Evolutionary conservation across 2,113 vertebrate genomes (phyloP), one percentile per base, ranked within the genome.

Genomic region (Fulica atra): DNA sequence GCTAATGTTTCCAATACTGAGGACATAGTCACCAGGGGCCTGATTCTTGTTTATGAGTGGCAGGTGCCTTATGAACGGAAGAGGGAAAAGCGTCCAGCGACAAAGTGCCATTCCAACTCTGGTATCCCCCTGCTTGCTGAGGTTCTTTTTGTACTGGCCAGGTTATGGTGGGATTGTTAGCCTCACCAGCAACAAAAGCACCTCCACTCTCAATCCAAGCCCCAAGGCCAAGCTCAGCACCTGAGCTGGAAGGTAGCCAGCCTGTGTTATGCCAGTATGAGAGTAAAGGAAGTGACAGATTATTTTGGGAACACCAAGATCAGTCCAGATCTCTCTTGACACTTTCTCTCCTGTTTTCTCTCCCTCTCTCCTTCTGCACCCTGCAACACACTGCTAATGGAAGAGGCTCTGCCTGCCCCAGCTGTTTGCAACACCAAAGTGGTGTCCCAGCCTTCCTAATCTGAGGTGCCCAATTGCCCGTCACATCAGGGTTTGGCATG

Each of bases 401-500:
- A 44, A 74, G 51, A 88, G 56, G 9, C 26, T 73, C 29, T 80
- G 53, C 59, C 44, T 61, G 77, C 28, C 57, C 72, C 54, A 89
- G 65, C 65, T 94, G 69, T 85, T 94, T 61, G 69, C 24, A 77
- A 18, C 71, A 93, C 60, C 81, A 89, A 79, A 93, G 60, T 50
- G 56, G 63, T 10, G 18, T 64, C 56, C 83, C 88, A 82, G 77
- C 56, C n/a, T 23, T 89, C 66, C 54, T 89, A 31, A 73, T 36
- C 50, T 57, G 61, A 80, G 81, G 40, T 82, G 35, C 70, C 65
- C 88, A 84, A 48, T 51, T 87, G 90, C 48, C 68, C 2, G 1
- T 72, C 81, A 93, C 31, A 2, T 82, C 74, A 92, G 31, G 40
- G 53, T 93, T 92, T 94, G 87, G 95, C 92, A 95, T 95, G 87